A percentile compares a stretch with the other conserved stretches of the same genome.
Conservation (phyloP, 2,888 invertebrate species). For the Acanthoscelides obtectus region DNA sequence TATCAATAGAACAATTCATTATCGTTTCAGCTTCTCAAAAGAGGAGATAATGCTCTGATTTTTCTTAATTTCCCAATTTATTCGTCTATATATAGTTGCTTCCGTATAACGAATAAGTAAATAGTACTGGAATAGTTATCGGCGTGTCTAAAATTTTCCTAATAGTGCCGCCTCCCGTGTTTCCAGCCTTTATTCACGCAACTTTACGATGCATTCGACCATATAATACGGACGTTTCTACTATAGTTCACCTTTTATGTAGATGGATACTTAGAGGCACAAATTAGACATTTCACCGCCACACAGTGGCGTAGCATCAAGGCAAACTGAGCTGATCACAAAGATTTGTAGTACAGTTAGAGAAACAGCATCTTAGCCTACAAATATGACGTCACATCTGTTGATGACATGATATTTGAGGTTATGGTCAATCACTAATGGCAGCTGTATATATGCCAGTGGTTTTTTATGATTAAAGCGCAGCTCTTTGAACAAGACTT, state of each 20-base stretch:
- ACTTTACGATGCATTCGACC: neutral
- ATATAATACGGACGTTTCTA: neutral
- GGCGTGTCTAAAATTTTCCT: neutral
- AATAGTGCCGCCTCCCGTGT: neutral
- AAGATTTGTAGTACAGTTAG: too few relatives aligned
- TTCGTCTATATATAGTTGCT: neutral
- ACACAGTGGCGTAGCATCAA: neutral
- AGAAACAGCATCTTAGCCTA: too few relatives aligned
- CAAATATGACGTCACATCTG: too few relatives aligned
- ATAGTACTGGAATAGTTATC: neutral
- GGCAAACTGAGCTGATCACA: too few relatives aligned
- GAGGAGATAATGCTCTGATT: neutral
- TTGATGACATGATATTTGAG: too few relatives aligned
- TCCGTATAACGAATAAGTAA: neutral
- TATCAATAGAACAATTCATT: neutral
- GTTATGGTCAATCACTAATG: too few relatives aligned
- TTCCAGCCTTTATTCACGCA: neutral
- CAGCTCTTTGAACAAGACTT: too few relatives aligned
- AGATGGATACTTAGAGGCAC: neutral
- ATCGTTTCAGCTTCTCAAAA: neutral
- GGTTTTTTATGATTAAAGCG: too few relatives aligned
- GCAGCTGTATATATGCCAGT: too few relatives aligned
- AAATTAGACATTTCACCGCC: neutral
- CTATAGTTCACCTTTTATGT: constrained; percentile 2
- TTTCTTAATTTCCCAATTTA: neutral